Evolutionary conservation across 2,113 vertebrate species (phyloP), one percentile per base, ranked within the genome.

Genomic region (Salvator merianae): DNA sequence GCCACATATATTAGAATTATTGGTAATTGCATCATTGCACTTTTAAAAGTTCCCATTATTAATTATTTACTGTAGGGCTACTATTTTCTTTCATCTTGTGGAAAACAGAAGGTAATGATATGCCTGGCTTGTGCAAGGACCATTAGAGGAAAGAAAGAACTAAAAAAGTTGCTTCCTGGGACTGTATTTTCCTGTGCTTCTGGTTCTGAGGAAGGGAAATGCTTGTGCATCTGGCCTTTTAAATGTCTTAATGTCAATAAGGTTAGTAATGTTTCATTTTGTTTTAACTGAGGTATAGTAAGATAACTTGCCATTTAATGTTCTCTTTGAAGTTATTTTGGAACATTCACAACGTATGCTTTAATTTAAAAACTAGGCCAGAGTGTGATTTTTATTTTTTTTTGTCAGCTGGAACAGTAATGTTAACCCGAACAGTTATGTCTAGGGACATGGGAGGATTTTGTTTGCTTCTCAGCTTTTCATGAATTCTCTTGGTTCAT

Each of bases 91-190:
- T 87, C 83, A 32, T 66, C 91, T 3, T n/a, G 63, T 65, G 78
- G 83, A 62, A 92, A 91, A 77, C 73, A 87, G 28, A 91, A 86
- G 79, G 47, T 18, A 0, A 83, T 84, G 87, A 84, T 93, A 32
- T 95, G 95, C 81, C 72, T 92, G 50, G 85, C 94, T 53, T 95
- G 93, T 38, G 90, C 93, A 86, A 88, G 0, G 47, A 88, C 72
- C 14, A 26, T 85, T 77, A 88, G 86, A 79, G 78, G 87, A 80
- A 83, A 81, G 43, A 87, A 85, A 55, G 69, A 81, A n/a, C 38
- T 94, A 70, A 90, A 86, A 53, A 90, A 43, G 32, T 53, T 94
- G 69, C 70, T 81, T 59, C 86, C 88, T 6, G 88, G 93, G 6
- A 71, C 53, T 65, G 30, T 87, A 3, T 95, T 95, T 84, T 68